A percentile compares a stretch with the other conserved stretches of the same genome.
phyloP scores from a whole-genome alignment of 2,797 vertebrate species.

The Knipowitschia caucasica region DNA sequence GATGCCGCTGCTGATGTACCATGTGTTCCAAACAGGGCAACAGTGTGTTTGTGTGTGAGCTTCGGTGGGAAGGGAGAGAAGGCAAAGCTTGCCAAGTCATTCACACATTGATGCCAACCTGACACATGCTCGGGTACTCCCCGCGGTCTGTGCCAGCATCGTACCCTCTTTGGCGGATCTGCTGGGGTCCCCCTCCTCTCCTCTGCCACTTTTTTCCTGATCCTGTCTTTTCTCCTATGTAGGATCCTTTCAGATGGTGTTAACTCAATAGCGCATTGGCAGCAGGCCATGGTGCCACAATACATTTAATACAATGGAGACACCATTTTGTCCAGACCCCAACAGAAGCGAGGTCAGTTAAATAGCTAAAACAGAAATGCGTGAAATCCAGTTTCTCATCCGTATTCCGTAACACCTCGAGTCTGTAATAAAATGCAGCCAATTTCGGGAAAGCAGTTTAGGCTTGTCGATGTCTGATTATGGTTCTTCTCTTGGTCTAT shows the following conservation, averaged over 20 bases:
- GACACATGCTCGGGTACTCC: slow-evolving; percentile 81
- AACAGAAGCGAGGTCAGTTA: slow-evolving; percentile 6
- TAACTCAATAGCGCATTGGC: slow-evolving; percentile 56
- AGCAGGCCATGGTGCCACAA: slow-evolving; percentile 50
- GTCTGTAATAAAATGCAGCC: slow-evolving; percentile 54
- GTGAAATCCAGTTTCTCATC: slow-evolving; percentile 18
- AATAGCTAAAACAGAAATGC: slow-evolving; percentile 12
- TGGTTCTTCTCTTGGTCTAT: slow-evolving; percentile 26
- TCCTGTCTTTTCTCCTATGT: slow-evolving; percentile 50
- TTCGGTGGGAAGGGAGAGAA: slow-evolving; percentile 69
- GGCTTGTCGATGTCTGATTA: slow-evolving; percentile 31
- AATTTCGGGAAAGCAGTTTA: slow-evolving; percentile 62
- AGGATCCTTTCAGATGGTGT: slow-evolving; percentile 54
- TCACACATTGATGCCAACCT: slow-evolving; percentile 82
- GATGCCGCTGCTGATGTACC: slow-evolving; percentile 84
- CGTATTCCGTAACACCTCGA: slow-evolving; percentile 42
- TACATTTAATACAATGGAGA: slow-evolving; percentile 34
- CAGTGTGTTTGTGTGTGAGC: slow-evolving; percentile 74
- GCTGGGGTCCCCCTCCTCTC: slow-evolving; percentile 63
- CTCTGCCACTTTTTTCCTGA: slow-evolving; percentile 53
- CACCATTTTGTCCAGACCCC: slow-evolving; percentile 26
- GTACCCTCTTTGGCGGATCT: slow-evolving; percentile 65
- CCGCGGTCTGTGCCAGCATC: slow-evolving; percentile 72
- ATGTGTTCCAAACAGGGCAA: slow-evolving; percentile 85
- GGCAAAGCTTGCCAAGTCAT: slow-evolving; percentile 79